A percentile compares a stretch with the other conserved stretches of the same genome.
These are phyloP conservation scores for Nymphicus hollandicus DNA, from an alignment of 2,113 vertebrate genomes.

Conservation along the genomic window DNA sequence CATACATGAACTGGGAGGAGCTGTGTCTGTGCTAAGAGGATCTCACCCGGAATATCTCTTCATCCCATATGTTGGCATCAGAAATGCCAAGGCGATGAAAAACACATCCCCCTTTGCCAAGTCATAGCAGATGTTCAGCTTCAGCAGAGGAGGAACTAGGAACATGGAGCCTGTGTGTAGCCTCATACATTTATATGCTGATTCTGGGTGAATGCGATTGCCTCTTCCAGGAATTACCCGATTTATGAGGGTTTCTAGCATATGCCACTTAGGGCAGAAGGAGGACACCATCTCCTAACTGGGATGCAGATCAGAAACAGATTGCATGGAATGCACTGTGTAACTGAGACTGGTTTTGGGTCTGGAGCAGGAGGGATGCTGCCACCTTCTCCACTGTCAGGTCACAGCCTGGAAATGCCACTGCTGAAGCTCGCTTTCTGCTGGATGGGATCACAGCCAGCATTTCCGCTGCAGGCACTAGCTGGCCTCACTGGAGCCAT, in stretches of 20 bases:
- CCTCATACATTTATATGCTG: neutral
- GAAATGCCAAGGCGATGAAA: neutral
- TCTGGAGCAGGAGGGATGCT: neutral
- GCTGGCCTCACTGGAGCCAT: neutral
- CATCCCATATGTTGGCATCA: neutral
- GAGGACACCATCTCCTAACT: neutral
- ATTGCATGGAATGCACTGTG: neutral
- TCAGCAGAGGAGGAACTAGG: neutral
- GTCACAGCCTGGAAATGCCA: neutral
- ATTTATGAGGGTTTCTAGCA: neutral
- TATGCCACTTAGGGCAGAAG: neutral
- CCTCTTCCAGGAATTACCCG: conserved; percentile 25
- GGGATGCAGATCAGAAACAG: neutral
- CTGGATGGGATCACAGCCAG: neutral
- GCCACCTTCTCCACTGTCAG: neutral
- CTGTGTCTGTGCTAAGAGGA: neutral
- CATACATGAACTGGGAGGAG: accelerated
- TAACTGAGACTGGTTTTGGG: neutral
- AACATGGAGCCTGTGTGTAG: neutral
- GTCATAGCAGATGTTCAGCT: conserved; percentile 9
- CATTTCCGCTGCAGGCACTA: neutral
- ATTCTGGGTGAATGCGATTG: neutral
- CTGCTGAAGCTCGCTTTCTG: neutral
- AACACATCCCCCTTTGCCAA: neutral
- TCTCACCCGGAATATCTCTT: neutral